Base-by-base conservation (phyloP, 2,888 invertebrate species). In the Scaptomyza polygonia region DNA sequence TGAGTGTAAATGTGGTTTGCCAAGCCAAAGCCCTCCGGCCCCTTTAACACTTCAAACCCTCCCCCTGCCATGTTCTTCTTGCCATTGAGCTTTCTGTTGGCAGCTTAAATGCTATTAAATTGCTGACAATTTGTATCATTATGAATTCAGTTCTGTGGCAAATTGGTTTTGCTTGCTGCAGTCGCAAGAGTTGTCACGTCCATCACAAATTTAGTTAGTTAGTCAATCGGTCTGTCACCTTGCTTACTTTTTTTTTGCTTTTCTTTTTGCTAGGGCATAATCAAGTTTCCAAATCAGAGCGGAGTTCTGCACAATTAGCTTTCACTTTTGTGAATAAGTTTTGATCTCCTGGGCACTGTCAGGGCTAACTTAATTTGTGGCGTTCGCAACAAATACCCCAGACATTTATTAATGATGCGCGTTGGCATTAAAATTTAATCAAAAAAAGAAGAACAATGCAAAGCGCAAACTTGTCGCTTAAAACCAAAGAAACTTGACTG, bases 391-490 rank as follows among this genome's bases (percentile, higher is more conserved):
- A 67, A 81, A 73, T 82, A 6, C 85, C 81, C 69, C 66, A 70
- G 85, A 87, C 74, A 87, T 85, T 90, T 89, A 90, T 90, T 90
- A 90, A 90, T 89, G 88, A 87, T 78, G 88, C 75, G 66, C 64
- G 48, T 18, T 57, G 64, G 82, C 84, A 89, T 89, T 89, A 90
- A 90, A 90, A 90, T 89, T 90, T 89, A 86, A 90, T 90, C 88
- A 89, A 89, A 88, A 21, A 51, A 47, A 14, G 25, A 47, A 30
- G 25, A 47, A 30, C 47, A 47, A 30, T 16, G 30, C 7, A 47
- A 30, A 12, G 12, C 5, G n/a, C 39, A 16, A 77, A 77, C 64
- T 73, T 77, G 72, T 64, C 51, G 76, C 45, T 39, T 32, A 43
- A 56, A 43, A n/a, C 30, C 30, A 66, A 67, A 67, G 68, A 75